Conservation (phyloP, 2,113 vertebrate genomes). For the Actenoides lindsayi region DNA sequence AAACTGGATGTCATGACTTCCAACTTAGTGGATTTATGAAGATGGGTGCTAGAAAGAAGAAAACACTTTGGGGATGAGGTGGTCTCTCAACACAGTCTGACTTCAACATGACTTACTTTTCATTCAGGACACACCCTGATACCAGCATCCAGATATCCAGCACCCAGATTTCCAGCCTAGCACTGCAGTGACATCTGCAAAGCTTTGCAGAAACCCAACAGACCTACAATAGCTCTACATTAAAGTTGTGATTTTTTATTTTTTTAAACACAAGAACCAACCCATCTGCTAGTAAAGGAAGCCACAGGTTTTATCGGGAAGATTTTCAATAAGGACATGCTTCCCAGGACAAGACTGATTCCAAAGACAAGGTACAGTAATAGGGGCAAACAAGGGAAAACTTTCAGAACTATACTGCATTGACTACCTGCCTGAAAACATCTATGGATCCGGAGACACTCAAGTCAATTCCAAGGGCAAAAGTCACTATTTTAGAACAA, state of each 20-base stretch:
- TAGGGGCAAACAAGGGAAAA: background rate
- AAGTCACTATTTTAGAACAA: background rate
- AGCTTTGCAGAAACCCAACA: background rate
- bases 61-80: background rate
- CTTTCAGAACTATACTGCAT: background rate
- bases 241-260: background rate
- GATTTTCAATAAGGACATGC: background rate
- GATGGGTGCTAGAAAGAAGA: background rate
- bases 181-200: background rate
- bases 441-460: background rate
- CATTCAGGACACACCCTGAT: background rate
- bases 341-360: background rate
- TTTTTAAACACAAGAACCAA: too few species aligned
- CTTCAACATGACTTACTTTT: background rate
- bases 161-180: background rate
- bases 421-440: background rate
- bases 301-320: background rate
- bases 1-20: background rate
- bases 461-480: background rate
- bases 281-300: background rate
- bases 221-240: background rate
- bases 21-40: background rate
- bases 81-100: background rate
- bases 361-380: background rate
- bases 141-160: background rate